Percentiles rank a stretch among this genome's conserved stretches.
Evolutionary conservation across 2,797 vertebrate species (phyloP).

Genomic region (Sebastes diaconus): DNA sequence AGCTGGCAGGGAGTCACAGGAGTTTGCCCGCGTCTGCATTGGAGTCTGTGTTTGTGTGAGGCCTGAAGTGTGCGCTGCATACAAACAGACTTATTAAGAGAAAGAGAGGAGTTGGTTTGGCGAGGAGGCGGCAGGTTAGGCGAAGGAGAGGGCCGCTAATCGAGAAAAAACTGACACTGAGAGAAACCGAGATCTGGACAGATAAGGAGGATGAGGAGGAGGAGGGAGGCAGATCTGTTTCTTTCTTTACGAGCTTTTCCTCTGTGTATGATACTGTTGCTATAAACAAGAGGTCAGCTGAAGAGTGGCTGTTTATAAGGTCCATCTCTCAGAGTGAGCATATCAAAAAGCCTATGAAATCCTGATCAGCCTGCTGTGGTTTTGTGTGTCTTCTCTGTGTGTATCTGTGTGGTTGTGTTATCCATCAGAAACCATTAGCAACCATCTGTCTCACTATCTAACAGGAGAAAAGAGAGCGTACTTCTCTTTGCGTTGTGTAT

Average conservation of each 20-base stretch:
- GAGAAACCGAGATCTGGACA: slow-evolving; percentile 22
- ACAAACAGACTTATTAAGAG: slow-evolving; percentile 51
- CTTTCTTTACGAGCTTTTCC: slow-evolving; percentile 54
- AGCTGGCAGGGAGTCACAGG: slow-evolving; percentile 38
- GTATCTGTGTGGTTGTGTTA: slow-evolving; percentile 43
- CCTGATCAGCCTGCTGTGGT: slow-evolving; percentile 27
- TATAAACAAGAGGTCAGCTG: slow-evolving; percentile 70
- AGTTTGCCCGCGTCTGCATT: slow-evolving; percentile 32
- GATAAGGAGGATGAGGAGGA: slow-evolving; percentile 5
- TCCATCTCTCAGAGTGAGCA: slow-evolving; percentile 53
- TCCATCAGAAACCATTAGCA: slow-evolving; percentile 67
- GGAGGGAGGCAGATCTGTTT: slow-evolving; percentile 23
- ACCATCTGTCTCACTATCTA: slow-evolving; percentile 59
- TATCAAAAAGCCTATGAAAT: slow-evolving; percentile 64
- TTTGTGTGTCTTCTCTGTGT: slow-evolving; percentile 41
- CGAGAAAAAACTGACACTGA: background rate
- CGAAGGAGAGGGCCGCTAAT: slow-evolving; percentile 44
- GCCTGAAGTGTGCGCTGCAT: slow-evolving; percentile 59
- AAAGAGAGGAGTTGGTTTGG: slow-evolving; percentile 23
- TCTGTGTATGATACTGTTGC: slow-evolving; percentile 59
- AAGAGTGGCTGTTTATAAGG: slow-evolving; percentile 70
- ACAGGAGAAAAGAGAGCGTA: slow-evolving; percentile 40
- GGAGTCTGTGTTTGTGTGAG: slow-evolving; percentile 41
- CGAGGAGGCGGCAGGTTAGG: slow-evolving; percentile 43
- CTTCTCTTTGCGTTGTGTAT: slow-evolving; percentile 9